Percentiles rank a stretch among this genome's conserved stretches.
Conservation (phyloP, 2,113 vertebrate species). For the Dromiciops gliroides region DNA sequence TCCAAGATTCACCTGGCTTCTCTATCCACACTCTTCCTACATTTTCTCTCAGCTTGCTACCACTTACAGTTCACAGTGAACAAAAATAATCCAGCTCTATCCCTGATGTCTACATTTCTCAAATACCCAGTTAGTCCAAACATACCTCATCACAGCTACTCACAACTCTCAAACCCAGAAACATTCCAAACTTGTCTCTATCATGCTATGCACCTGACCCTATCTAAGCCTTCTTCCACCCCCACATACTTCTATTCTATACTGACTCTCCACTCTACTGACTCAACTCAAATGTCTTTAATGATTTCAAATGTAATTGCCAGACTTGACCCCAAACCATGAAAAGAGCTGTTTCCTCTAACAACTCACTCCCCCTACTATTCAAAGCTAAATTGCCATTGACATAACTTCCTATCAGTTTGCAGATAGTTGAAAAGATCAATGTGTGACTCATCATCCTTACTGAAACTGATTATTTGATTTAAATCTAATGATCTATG, state of each 20-base stretch:
- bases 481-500: constrained; percentile 43
- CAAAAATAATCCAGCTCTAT: background rate
- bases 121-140: background rate
- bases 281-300: background rate
- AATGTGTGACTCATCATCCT: background rate
- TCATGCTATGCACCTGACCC: background rate
- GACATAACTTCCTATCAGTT: constrained; percentile 20
- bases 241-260: background rate
- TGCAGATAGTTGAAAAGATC: constrained; percentile 40
- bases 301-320: background rate
- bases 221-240: background rate
- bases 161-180: background rate
- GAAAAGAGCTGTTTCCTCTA: constrained; percentile 28
- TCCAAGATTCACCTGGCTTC: background rate
- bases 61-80: background rate
- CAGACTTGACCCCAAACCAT: background rate
- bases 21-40: background rate
- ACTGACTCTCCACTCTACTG: background rate
- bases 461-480: constrained; percentile 13
- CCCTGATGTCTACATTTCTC: background rate
- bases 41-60: background rate
- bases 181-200: background rate
- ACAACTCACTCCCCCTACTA: constrained; percentile 24
- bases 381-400: background rate
- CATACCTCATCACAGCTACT: background rate